phyloP scores from a whole-genome alignment of 1,140 invertebrate species.

The Theocolax elegans region DNA sequence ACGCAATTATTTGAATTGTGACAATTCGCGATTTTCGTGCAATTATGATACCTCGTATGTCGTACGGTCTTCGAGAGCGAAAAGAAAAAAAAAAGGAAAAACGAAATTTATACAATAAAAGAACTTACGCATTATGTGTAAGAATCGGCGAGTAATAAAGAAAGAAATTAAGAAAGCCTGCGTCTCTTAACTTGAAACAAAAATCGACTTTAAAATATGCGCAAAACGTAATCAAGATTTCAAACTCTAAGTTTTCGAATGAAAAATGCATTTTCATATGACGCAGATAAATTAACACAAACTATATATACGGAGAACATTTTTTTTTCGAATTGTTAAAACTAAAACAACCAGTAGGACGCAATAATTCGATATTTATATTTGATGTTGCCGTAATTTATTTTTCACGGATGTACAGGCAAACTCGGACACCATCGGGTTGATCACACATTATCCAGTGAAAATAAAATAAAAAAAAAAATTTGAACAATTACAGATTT shows the following conservation, averaged over 20 bases:
- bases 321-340: slow-evolving; percentile 32
- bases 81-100: slow-evolving; percentile 18
- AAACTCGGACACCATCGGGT: slow-evolving; percentile 11
- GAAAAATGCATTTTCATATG: slow-evolving; percentile 33
- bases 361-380: slow-evolving; percentile 36
- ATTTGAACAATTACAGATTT: no score
- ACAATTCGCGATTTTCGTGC: slow-evolving; percentile 23
- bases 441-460: slow-evolving; percentile 29
- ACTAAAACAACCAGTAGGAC: slow-evolving; percentile 35
- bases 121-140: slow-evolving; percentile 28
- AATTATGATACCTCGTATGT: slow-evolving; percentile 17
- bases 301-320: no score
- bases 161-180: slow-evolving; percentile 34
- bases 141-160: neutral
- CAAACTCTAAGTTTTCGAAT: slow-evolving; percentile 25
- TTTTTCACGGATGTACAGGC: slow-evolving; percentile 47
- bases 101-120: slow-evolving; percentile 11
- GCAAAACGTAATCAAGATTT: no score
- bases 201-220: slow-evolving; percentile 27
- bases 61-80: neutral
- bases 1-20: slow-evolving; percentile 33
- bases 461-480: slow-evolving; percentile 42
- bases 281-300: no score
- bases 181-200: slow-evolving; percentile 34
- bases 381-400: slow-evolving; percentile 36